Conservation (phyloP, 2,797 vertebrate genomes). For the Arrhamphus sclerolepis region DNA sequence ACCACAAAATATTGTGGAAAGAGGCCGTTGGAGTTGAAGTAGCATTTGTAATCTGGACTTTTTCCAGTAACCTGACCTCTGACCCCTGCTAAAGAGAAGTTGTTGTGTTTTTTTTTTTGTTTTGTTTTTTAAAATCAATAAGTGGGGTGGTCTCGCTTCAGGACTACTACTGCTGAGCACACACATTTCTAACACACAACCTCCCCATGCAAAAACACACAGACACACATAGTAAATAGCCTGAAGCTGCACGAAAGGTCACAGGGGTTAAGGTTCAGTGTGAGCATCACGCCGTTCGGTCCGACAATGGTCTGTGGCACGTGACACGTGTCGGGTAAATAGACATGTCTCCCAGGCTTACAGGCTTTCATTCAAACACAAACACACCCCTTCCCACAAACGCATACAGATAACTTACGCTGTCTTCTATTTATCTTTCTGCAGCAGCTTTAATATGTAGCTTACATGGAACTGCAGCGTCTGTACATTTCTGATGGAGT, state of each 20-base stretch:
- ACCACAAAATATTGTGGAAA: constrained; percentile 16
- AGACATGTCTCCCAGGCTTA: neutral
- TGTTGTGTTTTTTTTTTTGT: constrained; percentile 12
- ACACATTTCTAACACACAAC: constrained; percentile 42
- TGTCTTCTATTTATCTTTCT: neutral
- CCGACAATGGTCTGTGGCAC: constrained; percentile 6
- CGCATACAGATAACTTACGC: neutral
- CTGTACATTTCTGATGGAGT: neutral
- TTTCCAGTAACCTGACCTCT: constrained; percentile 55
- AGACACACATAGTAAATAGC: constrained; percentile 24
- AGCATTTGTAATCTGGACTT: constrained; percentile 18
- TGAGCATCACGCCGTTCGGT: neutral
- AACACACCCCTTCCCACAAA: constrained; percentile 7
- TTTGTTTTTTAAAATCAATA: constrained; percentile 42
- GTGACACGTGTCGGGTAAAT: neutral
- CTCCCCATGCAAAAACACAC: constrained; percentile 4
- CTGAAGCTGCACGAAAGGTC: constrained; percentile 11
- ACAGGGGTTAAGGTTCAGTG: constrained; percentile 39
- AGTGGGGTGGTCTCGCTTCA: neutral
- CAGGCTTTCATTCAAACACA: neutral
- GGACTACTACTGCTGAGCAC: constrained; percentile 41
- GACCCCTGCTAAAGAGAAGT: constrained; percentile 32
- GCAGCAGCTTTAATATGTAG: neutral
- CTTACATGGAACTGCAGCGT: neutral
- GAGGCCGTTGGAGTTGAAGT: constrained; percentile 11